These are phyloP conservation scores for Miltochrista miniata DNA, from an alignment of 2,888 invertebrate genomes.

Conservation along the genomic window DNA sequence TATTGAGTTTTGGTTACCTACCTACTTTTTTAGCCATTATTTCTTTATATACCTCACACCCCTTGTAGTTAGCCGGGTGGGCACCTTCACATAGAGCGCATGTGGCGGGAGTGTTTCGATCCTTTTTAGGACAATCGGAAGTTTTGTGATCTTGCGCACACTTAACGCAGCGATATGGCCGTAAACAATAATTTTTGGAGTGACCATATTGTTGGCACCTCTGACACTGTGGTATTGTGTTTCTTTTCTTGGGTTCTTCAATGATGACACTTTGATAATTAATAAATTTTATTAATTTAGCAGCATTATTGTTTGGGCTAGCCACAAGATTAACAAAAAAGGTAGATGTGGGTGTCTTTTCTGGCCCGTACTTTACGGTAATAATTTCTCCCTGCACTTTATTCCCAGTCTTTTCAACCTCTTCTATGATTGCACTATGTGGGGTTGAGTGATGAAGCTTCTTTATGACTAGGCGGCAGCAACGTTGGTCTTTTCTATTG, in stretches of 20 bases:
- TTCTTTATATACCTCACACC: background rate
- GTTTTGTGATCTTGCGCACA: background rate
- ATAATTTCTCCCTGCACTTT: background rate
- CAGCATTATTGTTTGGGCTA: background rate
- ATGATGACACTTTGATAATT: background rate
- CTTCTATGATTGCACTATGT: background rate
- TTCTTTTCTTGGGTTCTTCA: slow-evolving; percentile 6
- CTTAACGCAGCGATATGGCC: slow-evolving; percentile 17
- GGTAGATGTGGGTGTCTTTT: background rate
- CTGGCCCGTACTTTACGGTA: background rate
- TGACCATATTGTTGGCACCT: slow-evolving; percentile 29
- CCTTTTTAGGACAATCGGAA: background rate
- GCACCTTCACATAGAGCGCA: background rate
- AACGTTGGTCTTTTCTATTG: background rate
- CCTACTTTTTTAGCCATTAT: background rate
- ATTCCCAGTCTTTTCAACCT: background rate
- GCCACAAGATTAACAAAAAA: background rate
- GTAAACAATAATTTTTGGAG: slow-evolving; percentile 26
- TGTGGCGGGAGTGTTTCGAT: background rate
- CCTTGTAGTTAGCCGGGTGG: background rate
- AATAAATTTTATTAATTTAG: background rate
- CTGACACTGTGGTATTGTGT: slow-evolving; percentile 22
- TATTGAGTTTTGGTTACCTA: too few relatives aligned
- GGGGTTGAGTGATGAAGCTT: background rate
- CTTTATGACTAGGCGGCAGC: background rate